Evolutionary conservation across 2,797 vertebrate species (phyloP), one percentile per base, ranked within the genome.

Genomic region (Megalops cyprinoides): DNA sequence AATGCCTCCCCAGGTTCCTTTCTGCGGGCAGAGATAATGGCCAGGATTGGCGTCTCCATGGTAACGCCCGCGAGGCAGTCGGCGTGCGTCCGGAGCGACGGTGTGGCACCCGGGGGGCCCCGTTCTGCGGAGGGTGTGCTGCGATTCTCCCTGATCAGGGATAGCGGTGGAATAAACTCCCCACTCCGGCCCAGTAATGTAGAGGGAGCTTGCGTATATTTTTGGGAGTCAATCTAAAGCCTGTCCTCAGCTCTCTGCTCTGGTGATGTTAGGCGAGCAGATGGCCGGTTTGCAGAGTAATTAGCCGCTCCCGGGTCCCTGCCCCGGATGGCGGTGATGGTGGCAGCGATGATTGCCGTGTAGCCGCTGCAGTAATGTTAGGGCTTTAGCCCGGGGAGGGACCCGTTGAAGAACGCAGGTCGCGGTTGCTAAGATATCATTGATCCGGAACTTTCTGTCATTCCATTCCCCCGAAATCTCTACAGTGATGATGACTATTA

Each of bases 21-120:
- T 69, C 65, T 42, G 37, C 65, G 2, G 65, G 65, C 65, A 2
- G 20, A 69, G 65, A 69, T 67, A 39, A 67, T 20, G 3, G n/a
- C 44, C 44, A 44, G 71, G 71, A 25, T 49, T 6, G 44, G 23
- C 71, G 71, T 74, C 46, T 15, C 71, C 71, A 74, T 74, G 71
- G 71, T 49, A 28, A 74, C 71, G 74, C 71, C 71, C 48, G 71
- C 10, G 23, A 74, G 71, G 71, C 71, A 74, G 71, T 71, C 42
- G 44, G 9, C 44, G n/a, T 9, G 46, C 42, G 46, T 7, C 44
- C 8, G 34, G 1, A 20, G 67, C 67, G 37, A 18, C 18, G 6
- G 62, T 14, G 39, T 10, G 10, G 23, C 69, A 44, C 42, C n/a
- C n/a, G n/a, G n/a, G 3, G 39, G 9, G 7, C 65, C 31, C 65